phyloP scores from a whole-genome alignment of 1,140 invertebrate species.

The Macrocentrus cingulum region DNA sequence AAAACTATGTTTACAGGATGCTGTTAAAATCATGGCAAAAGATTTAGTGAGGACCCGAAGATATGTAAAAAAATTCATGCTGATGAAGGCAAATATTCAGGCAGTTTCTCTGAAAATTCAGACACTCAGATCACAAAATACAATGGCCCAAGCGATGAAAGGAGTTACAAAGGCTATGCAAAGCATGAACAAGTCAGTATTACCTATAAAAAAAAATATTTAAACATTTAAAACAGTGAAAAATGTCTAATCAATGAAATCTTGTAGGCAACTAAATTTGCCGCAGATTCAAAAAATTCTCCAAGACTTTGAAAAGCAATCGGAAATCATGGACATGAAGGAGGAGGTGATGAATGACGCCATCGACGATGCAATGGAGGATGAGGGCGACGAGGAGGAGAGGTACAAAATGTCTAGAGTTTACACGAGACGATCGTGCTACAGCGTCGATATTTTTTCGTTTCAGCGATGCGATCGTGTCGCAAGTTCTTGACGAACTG shows the following conservation, averaged over 20 bases:
- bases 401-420: conserved; percentile 63
- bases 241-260: no score
- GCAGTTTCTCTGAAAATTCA: conserved; percentile 98
- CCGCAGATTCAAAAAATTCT: conserved; percentile 99
- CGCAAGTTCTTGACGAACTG: conserved; percentile 95
- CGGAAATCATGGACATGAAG: conserved; percentile 99
- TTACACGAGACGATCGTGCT: conserved; percentile 6
- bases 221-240: neutral
- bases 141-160: conserved; percentile 99
- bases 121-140: conserved; percentile 96
- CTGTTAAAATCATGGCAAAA: conserved; percentile 99
- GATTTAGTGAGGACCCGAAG: conserved; percentile 94
- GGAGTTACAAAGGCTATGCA: conserved; percentile 98
- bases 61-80: conserved; percentile 98
- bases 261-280: conserved; percentile 84
- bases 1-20: conserved; percentile 75
- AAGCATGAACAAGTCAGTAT: conserved; percentile 87
- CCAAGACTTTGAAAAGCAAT: conserved; percentile 99
- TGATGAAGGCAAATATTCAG: conserved; percentile 99
- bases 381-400: conserved; percentile 97
- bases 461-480: conserved; percentile 81
- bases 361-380: conserved; percentile 99
- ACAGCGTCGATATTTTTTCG: conserved; percentile 28
- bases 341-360: conserved; percentile 99
- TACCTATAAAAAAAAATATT: neutral